Base-by-base conservation (phyloP, 2,797 vertebrate genomes). In the Poeciliopsis turneri region DNA sequence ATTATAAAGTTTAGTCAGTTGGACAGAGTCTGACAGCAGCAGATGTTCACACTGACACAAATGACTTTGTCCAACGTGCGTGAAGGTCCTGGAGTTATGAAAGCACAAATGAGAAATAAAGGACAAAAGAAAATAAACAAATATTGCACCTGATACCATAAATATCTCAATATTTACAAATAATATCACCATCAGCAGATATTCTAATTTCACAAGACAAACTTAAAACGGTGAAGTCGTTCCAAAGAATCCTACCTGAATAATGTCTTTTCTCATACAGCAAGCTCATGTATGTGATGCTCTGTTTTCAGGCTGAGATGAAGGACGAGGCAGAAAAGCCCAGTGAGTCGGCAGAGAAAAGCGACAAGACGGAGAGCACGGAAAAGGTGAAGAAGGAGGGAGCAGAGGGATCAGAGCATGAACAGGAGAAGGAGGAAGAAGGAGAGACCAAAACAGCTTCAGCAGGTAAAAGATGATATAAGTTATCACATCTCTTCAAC, bases 321-420 rank as follows among this genome's bases (percentile, higher is more conserved):
- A 96, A 95, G 84, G 96, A 96, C 0, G 96, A 96, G 77, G 93
- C 94, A 0, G 95, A 96, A 90, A 96, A 96, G 75, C 93, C 94
- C 33, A 93, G 87, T 0, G 95, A 96, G 87, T 93, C 95, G 5
- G 92, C 94, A 1, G 96, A 96, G 83, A 96, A 96, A 84, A 94
- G 74, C 1, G 96, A 96, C 76, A 87, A 92, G 23, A 77, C 87
- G 0, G 95, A 95, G 30, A 82, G 92, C 28, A 13, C 85, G 0
- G 96, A 96, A 25, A 96, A 96, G 83, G 95, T 95, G 78, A 94
- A 96, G 87, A 96, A 89, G 47, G 96, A 97, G 78, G 87, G 82
- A n/a, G 75, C 39, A 0, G 92, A 95, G 45, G 0, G 83, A 0
- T 86, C 92, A 0, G 95, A 96, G 77, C 90, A 86, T 0, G 94